These are phyloP conservation scores for Seriola aureovittata DNA, from an alignment of 2,113 vertebrate species.

Conservation along the genomic window DNA sequence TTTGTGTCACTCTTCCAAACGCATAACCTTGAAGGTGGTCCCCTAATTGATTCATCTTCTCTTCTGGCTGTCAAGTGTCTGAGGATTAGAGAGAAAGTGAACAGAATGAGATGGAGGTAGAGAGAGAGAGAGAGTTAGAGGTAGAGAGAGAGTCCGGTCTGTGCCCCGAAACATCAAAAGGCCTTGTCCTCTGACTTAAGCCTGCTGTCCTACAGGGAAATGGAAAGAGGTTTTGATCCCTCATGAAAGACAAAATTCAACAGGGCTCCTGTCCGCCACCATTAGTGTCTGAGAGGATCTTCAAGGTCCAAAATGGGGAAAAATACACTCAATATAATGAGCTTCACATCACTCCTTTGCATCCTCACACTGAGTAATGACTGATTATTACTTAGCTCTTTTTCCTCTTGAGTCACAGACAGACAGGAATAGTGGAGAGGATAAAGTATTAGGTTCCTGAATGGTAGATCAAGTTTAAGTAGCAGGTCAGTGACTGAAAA, in stretches of 20 bases:
- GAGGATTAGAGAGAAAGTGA: slow-evolving; percentile 19
- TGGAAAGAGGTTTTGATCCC: slow-evolving; percentile 4
- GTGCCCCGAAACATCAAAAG: slow-evolving; percentile 31
- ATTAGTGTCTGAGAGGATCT: neutral
- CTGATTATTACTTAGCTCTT: too few species aligned
- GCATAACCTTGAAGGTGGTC: slow-evolving; percentile 20
- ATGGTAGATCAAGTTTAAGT: neutral
- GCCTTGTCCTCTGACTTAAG: neutral
- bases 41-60: slow-evolving; percentile 11
- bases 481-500: neutral
- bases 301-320: neutral
- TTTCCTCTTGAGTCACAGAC: neutral
- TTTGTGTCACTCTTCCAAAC: slow-evolving; percentile 19
- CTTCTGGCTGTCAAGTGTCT: neutral
- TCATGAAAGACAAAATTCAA: slow-evolving; percentile 12
- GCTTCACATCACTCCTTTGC: neutral
- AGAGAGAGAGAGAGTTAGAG: neutral
- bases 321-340: slow-evolving; percentile 2
- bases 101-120: neutral
- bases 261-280: neutral
- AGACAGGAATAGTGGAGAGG: neutral
- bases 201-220: neutral
- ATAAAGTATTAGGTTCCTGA: neutral
- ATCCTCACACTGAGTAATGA: slow-evolving; percentile 5
- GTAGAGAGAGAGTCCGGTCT: neutral